phyloP scores from a whole-genome alignment of 2,113 vertebrate species.

The Clarias batrachus region DNA sequence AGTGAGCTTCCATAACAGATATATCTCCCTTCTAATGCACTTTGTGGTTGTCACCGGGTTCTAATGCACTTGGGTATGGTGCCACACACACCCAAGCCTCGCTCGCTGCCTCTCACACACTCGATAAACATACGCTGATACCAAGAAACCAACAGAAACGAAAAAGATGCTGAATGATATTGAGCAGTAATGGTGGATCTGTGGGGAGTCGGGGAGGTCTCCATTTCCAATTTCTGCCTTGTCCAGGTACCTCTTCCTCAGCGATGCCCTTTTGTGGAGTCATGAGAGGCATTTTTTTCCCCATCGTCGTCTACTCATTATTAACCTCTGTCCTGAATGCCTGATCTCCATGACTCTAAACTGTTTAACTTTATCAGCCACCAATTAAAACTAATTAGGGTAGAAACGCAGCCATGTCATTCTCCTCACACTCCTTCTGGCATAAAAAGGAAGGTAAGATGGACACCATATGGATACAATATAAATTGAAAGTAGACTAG shows the following conservation, averaged over 20 bases:
- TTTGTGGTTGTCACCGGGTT: conserved; percentile 65
- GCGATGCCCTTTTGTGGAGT: conserved; percentile 26
- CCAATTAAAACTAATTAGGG: conserved; percentile 79
- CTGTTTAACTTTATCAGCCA: conserved; percentile 74
- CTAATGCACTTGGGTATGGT: conserved; percentile 46
- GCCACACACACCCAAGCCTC: conserved; percentile 24
- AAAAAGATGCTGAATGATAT: conserved; percentile 8
- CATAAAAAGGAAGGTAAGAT: not conserved
- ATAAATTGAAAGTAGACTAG: not conserved
- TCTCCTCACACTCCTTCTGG: conserved; percentile 18
- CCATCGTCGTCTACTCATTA: conserved; percentile 69
- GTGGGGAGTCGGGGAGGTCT: not conserved
- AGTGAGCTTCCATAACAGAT: conserved; percentile 56
- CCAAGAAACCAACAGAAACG: not conserved
- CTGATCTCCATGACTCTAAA: conserved; percentile 72
- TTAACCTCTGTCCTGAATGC: conserved; percentile 73
- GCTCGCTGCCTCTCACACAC: not conserved
- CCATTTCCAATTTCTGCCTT: conserved; percentile 3
- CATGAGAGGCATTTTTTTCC: conserved; percentile 40
- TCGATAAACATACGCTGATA: not conserved
- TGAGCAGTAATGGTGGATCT: not conserved
- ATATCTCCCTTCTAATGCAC: conserved; percentile 70
- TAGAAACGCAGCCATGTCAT: conserved; percentile 55
- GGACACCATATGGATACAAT: not conserved
- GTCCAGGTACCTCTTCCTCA: not conserved